phyloP scores from a whole-genome alignment of 2,888 invertebrate genomes.

The Lithophane ornitopus region DNA sequence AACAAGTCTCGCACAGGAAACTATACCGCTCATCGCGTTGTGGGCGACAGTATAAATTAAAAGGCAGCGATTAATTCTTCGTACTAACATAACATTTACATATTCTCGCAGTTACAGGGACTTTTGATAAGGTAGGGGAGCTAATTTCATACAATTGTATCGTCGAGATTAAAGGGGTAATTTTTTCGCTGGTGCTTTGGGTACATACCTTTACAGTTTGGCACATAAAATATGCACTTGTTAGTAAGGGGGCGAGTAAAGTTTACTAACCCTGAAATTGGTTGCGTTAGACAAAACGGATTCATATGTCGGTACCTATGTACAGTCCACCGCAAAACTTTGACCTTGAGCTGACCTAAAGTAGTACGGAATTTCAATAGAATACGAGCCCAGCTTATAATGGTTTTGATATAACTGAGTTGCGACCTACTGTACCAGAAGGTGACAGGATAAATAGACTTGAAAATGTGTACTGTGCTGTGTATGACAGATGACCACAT shows the following conservation, averaged over 20 bases:
- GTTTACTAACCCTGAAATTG: conserved; percentile 5
- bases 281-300: background rate
- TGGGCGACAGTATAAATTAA: conserved; percentile 67
- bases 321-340: background rate
- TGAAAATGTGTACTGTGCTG: background rate
- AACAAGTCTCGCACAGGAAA: conserved; percentile 48
- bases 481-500: background rate
- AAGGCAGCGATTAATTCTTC: conserved; percentile 69
- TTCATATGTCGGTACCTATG: background rate
- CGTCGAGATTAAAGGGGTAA: conserved; percentile 58
- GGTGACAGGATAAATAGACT: background rate
- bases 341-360: background rate
- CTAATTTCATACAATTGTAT: conserved; percentile 62
- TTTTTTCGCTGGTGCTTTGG: conserved; percentile 43
- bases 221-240: conserved; percentile 39
- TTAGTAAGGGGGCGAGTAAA: background rate
- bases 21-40: conserved; percentile 58
- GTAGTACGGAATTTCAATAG: background rate
- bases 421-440: background rate
- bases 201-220: conserved; percentile 23
- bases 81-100: conserved; percentile 68
- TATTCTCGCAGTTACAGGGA: conserved; percentile 64
- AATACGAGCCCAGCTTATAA: background rate
- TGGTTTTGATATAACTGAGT: background rate
- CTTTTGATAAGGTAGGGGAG: conserved; percentile 56